Evolutionary conservation across 2,888 invertebrate genomes (phyloP), one percentile per base, ranked within the genome.

Genomic region (Philopedon plagiatum): DNA sequence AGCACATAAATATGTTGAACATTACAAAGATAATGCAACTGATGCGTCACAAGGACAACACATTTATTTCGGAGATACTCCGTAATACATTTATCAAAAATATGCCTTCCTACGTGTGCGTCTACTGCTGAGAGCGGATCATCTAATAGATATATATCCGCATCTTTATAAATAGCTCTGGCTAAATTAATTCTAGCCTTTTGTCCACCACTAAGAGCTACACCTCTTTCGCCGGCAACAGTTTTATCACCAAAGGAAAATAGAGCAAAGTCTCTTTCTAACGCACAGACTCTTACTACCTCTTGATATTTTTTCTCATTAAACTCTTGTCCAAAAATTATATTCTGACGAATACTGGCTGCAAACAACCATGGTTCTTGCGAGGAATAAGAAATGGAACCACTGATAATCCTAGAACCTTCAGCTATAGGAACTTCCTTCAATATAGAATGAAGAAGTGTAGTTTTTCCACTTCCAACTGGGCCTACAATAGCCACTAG

Each of bases 61-160:
- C 92, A 91, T 81, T 92, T 90, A 74, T 90, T 87, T 11, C 88
- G 86, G 75, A 94, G 85, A 78, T 90, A 90, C 3, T 88, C 78
- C n/a, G 78, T 87, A 57, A 94, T 88, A 80, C 93, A 94, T 80
- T 92, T 89, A 81, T 96, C 93, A 85, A 96, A 96, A 76, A 97
- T 87, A 84, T 94, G 93, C 0, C 93, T 90, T 0, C 95, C 94
- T 0, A 96, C 96, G 82, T 93, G 93, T 0, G 94, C 90, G 86
- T 96, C 96, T 5, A 96, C 96, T 0, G 96, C 96, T 74, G 94
- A 93, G 18, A 96, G 86, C 0, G 96, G 96, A 86, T 96, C 96
- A 83, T 96, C 96, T 61, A 96, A 86, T 9, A 96, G 85, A 81
- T 95, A 96, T 74, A 96, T 91, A 75, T 94, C 94, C 0, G 94